phyloP scores from a whole-genome alignment of 2,888 invertebrate species.

The Papilio protenor region DNA sequence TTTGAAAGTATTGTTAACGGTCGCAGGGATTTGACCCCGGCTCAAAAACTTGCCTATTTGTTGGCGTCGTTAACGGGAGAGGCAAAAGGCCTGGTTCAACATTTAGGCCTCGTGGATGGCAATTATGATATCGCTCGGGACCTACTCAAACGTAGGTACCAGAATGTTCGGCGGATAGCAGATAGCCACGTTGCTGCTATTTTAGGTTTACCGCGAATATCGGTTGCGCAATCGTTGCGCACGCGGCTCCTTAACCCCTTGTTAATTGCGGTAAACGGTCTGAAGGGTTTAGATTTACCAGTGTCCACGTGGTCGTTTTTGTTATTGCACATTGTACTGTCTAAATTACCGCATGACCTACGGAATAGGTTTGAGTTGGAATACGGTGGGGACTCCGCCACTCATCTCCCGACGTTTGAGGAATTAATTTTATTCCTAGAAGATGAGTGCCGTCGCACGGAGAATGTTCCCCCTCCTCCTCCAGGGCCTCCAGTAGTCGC shows the following conservation, averaged over 20 bases:
- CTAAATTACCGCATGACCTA: constrained; percentile 26
- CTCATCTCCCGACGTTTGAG: no score
- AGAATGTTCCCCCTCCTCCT: no score
- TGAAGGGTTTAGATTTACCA: no score
- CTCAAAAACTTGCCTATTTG: neutral
- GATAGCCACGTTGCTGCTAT: neutral
- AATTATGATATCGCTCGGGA: neutral
- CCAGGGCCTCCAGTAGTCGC: neutral
- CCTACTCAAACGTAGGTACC: neutral
- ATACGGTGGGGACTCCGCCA: neutral
- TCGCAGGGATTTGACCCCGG: neutral
- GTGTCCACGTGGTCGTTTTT: no score
- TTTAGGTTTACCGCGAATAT: neutral
- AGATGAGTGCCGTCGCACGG: no score
- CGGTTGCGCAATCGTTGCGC: neutral
- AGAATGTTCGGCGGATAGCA: neutral
- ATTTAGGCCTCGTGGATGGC: neutral
- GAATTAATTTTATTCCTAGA: no score
- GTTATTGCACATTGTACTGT: constrained; percentile 28
- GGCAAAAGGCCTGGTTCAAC: neutral
- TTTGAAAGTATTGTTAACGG: neutral
- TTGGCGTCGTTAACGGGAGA: neutral
- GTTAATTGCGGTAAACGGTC: no score
- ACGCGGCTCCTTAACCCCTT: neutral
- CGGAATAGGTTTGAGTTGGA: constrained; percentile 23